Evolutionary conservation across 2,888 invertebrate genomes (phyloP).

Genomic region (Hyposoter didymator): DNA sequence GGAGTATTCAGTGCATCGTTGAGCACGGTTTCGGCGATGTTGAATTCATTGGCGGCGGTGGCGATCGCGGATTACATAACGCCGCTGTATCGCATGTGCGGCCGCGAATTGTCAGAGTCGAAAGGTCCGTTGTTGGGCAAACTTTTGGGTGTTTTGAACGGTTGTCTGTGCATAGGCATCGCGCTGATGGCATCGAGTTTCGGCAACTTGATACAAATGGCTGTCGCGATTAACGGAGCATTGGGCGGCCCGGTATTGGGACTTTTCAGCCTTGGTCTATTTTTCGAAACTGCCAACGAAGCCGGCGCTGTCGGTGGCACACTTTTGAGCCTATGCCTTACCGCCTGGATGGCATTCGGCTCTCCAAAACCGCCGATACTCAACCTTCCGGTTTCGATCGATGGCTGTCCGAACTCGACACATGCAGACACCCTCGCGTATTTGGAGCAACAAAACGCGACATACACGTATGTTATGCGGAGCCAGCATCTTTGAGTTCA

Average conservation of each 20-base stretch:
- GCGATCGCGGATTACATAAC: constrained; percentile 94
- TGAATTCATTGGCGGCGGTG: constrained; percentile 96
- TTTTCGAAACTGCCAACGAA: constrained; percentile 92
- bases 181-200: constrained; percentile 77
- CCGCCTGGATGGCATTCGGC: constrained; percentile 75
- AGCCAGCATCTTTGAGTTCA: neutral
- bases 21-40: constrained; percentile 95
- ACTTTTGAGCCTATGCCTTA: constrained; percentile 68
- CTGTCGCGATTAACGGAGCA: constrained; percentile 93
- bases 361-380: constrained; percentile 70
- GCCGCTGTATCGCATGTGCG: constrained; percentile 83
- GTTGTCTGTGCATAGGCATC: constrained; percentile 73
- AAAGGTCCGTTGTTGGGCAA: constrained; percentile 89
- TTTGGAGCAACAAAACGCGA: constrained; percentile 58
- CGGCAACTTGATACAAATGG: constrained; percentile 85
- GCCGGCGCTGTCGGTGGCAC: constrained; percentile 77
- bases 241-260: constrained; percentile 95
- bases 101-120: constrained; percentile 89
- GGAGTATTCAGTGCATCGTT: constrained; percentile 96
- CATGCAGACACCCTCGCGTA: constrained; percentile 6
- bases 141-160: constrained; percentile 74
- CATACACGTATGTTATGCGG: neutral
- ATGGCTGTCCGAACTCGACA: constrained; percentile 71
- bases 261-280: constrained; percentile 94
- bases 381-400: constrained; percentile 72